phyloP scores from a whole-genome alignment of 2,113 vertebrate species.

The Laticauda colubrina region DNA sequence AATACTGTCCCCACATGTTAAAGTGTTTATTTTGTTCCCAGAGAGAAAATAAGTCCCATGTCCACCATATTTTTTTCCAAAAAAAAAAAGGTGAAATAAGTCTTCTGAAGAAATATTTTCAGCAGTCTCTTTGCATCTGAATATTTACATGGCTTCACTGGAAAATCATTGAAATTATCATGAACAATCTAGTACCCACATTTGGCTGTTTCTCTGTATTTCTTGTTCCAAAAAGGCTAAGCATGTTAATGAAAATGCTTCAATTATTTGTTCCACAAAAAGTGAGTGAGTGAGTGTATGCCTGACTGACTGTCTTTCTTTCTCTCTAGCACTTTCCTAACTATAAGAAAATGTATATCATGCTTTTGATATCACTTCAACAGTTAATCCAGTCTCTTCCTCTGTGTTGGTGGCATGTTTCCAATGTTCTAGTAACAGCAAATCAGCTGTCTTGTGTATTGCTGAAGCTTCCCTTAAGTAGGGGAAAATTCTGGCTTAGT shows the following conservation, averaged over 20 bases:
- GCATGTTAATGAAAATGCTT: background rate
- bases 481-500: slow-evolving; percentile 37
- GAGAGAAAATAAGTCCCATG: background rate
- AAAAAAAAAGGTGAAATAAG: background rate
- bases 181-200: background rate
- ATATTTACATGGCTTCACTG: background rate
- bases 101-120: background rate
- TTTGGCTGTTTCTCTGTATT: background rate
- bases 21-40: background rate
- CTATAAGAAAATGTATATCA: background rate
- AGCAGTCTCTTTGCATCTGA: background rate
- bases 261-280: background rate
- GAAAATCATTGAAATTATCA: background rate
- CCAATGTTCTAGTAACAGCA: slow-evolving; percentile 29
- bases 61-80: background rate
- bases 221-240: background rate
- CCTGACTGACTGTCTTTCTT: background rate
- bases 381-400: background rate
- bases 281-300: background rate
- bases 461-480: background rate
- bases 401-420: accelerated
- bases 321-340: background rate
- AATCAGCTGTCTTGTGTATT: slow-evolving; percentile 14
- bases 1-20: background rate
- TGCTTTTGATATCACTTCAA: background rate